Conservation (phyloP, 2,113 vertebrate genomes). For the Apteryx mantelli region DNA sequence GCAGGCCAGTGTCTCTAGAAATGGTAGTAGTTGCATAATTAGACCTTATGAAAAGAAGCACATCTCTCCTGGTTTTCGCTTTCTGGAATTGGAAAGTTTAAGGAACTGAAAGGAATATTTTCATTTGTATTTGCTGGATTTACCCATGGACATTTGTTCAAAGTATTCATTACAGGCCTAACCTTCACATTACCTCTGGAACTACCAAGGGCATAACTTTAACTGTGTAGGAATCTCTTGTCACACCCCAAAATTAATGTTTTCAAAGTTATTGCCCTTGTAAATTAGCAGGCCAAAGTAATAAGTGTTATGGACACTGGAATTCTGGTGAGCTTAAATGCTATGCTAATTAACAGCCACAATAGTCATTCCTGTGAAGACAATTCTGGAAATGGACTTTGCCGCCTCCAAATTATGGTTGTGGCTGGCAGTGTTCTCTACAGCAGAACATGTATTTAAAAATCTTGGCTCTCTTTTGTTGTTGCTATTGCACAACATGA, state of each 20-base stretch:
- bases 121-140: background rate
- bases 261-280: background rate
- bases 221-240: background rate
- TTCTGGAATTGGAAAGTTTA: background rate
- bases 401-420: background rate
- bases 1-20: conserved; percentile 21
- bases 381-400: background rate
- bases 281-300: conserved; percentile 1
- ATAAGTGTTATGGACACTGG: background rate
- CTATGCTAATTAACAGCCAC: background rate
- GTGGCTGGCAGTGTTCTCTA: background rate
- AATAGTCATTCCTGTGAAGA: background rate
- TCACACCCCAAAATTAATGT: background rate
- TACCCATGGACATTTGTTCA: background rate
- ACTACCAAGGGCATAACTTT: background rate
- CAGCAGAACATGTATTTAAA: background rate
- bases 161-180: background rate
- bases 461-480: background rate
- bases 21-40: conserved; percentile 9
- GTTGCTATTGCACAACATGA: background rate
- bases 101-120: background rate
- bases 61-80: background rate
- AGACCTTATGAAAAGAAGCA: conserved; percentile 25
- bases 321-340: background rate
- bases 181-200: background rate